These are phyloP conservation scores for Hecatera dysodea DNA, from an alignment of 2,888 invertebrate genomes.

Conservation along the genomic window DNA sequence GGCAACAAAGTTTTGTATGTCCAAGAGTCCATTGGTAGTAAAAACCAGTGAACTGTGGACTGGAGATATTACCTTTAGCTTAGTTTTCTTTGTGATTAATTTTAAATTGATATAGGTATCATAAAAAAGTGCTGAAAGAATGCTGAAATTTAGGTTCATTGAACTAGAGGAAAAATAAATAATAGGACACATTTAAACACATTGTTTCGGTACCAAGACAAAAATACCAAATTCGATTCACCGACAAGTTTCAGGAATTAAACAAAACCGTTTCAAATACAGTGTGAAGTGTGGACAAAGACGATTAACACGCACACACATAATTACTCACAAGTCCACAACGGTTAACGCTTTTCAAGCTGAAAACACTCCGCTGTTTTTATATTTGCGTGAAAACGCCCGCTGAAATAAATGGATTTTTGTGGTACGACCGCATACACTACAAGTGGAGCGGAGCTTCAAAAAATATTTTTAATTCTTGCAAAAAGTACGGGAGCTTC, in stretches of 20 bases:
- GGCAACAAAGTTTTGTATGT: neutral
- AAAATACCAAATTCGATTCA: constrained; percentile 30
- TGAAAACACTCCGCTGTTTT: constrained; percentile 35
- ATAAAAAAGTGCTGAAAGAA: too few species aligned
- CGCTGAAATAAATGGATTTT: constrained; percentile 64
- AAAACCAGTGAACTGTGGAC: too few species aligned
- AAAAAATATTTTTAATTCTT: constrained; percentile 30
- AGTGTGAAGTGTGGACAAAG: constrained; percentile 16
- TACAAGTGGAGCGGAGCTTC: neutral
- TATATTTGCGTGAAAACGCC: constrained; percentile 39
- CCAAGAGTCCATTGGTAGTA: neutral
- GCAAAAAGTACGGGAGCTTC: constrained; percentile 9
- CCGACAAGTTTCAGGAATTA: constrained; percentile 21
- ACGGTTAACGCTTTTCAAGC: constrained; percentile 28
- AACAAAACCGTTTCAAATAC: constrained; percentile 18
- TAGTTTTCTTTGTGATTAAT: neutral
- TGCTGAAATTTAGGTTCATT: neutral
- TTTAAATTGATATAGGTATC: neutral
- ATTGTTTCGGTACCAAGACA: neutral
- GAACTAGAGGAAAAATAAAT: neutral
- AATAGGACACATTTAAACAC: neutral
- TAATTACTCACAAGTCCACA: constrained; percentile 12
- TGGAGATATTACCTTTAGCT: neutral
- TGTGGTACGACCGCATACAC: constrained; percentile 43
- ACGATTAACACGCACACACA: constrained; percentile 25